Evolutionary conservation across 2,797 vertebrate species (phyloP).

Genomic region (Calcarius lapponicus): DNA sequence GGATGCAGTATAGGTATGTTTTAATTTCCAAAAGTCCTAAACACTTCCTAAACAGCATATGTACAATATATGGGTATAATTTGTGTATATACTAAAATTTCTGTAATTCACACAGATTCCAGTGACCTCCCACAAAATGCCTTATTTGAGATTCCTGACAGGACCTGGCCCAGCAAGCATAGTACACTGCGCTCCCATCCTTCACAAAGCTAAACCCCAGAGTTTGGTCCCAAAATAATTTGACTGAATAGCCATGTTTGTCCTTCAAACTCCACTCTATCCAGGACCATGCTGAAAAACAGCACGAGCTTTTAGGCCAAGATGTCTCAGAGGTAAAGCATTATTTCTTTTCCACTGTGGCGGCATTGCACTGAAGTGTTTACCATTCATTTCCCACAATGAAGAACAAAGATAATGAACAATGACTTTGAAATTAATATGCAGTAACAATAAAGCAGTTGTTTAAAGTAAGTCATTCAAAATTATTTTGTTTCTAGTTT

Average conservation of each 20-base stretch:
- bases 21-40: background rate
- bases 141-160: background rate
- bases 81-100: background rate
- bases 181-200: background rate
- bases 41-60: background rate
- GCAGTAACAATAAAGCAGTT: background rate
- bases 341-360: background rate
- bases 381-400: background rate
- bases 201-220: background rate
- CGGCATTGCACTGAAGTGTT: background rate
- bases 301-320: rapidly evolving
- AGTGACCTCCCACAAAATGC: background rate
- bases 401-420: background rate
- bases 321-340: background rate
- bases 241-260: background rate
- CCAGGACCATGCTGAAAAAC: background rate
- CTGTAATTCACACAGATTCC: background rate
- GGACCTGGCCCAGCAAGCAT: background rate
- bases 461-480: background rate
- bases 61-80: rapidly evolving
- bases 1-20: background rate
- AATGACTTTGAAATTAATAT: background rate
- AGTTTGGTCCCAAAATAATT: background rate
- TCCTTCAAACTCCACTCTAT: background rate
- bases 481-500: background rate